phyloP scores from a whole-genome alignment of 2,888 invertebrate species.

The Tanypteryx hageni region DNA sequence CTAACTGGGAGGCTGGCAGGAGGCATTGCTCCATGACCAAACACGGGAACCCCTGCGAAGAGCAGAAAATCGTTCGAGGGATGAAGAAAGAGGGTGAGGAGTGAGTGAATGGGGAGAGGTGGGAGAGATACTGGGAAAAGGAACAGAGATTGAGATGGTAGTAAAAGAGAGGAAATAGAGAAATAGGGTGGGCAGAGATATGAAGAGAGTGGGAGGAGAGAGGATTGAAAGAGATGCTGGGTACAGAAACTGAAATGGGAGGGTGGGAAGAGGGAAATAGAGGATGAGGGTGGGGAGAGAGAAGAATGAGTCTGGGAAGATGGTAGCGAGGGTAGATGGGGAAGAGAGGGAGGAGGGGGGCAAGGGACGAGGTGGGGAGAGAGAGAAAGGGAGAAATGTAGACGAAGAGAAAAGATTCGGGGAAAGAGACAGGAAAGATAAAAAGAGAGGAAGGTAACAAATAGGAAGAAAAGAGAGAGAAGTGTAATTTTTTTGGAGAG shows the following conservation, averaged over 20 bases:
- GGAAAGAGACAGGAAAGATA: no score
- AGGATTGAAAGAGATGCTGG: neutral
- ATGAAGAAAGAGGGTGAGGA: no score
- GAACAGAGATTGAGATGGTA: no score
- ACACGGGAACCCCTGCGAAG: neutral
- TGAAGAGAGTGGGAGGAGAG: neutral
- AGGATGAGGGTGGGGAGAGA: neutral
- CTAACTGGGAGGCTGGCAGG: neutral
- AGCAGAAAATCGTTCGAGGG: neutral
- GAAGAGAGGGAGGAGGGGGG: neutral
- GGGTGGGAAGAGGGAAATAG: neutral
- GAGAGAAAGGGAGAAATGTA: neutral
- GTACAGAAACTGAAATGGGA: neutral
- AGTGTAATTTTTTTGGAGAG: no score
- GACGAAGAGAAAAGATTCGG: no score
- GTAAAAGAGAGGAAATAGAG: no score
- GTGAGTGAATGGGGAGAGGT: no score
- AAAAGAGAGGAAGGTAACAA: no score
- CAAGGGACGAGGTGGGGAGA: neutral
- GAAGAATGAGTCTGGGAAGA: neutral
- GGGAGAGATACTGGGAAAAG: no score
- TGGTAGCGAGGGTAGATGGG: neutral
- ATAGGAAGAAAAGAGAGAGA: no score
- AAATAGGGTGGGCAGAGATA: no score
- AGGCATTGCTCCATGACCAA: neutral